These are phyloP conservation scores for Callionymus lyra DNA, from an alignment of 2,113 vertebrate species.

Conservation along the genomic window DNA sequence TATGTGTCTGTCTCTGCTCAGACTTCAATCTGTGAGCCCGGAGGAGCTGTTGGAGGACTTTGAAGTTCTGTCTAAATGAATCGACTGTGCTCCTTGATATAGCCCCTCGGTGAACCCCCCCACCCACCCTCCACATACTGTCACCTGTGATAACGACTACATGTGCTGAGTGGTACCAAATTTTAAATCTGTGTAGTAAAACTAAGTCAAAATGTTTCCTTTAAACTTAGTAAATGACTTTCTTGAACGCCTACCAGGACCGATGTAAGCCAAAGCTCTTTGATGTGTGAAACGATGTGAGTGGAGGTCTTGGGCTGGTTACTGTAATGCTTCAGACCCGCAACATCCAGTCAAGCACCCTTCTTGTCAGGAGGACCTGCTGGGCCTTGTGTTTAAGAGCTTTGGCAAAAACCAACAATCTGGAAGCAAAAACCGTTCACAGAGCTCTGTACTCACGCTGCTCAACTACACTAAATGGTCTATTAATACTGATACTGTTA, in stretches of 20 bases:
- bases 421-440: constrained; percentile 9
- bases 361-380: constrained; percentile 44
- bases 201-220: not conserved
- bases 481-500: no score
- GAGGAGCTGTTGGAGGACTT: constrained; percentile 61
- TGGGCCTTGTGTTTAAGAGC: constrained; percentile 49
- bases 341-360: constrained; percentile 42
- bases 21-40: constrained; percentile 53
- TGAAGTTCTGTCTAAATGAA: constrained; percentile 65
- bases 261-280: constrained; percentile 32
- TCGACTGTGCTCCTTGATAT: constrained; percentile 54
- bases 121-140: constrained; percentile 33
- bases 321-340: constrained; percentile 44
- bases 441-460: no score
- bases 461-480: no score
- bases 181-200: constrained; percentile 28
- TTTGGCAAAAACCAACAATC: constrained; percentile 39
- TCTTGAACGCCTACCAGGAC: constrained; percentile 4
- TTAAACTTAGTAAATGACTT: constrained; percentile 37
- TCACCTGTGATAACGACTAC: constrained; percentile 53
- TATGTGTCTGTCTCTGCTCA: constrained; percentile 44
- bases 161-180: constrained; percentile 17
- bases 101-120: constrained; percentile 38
- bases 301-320: constrained; percentile 26
- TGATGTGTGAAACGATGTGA: constrained; percentile 41